Conservation (phyloP, 2,797 vertebrate species). For the Okamejei kenojei region DNA sequence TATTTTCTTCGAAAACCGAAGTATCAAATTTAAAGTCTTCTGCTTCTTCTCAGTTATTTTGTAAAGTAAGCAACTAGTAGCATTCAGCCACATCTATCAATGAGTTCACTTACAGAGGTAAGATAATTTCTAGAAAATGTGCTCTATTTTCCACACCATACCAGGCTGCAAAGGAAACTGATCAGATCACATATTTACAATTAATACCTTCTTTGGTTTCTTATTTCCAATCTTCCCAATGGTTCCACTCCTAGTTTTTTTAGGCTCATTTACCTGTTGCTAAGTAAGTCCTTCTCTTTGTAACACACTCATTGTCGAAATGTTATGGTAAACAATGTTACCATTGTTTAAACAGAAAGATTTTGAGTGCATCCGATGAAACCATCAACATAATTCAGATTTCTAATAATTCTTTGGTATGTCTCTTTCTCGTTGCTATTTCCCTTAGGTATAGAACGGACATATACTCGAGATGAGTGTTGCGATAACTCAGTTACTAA, state of each 20-base stretch:
- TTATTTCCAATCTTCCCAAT: background rate
- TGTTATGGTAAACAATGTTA: background rate
- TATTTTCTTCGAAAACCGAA: background rate
- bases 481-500: background rate
- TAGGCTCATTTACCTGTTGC: background rate
- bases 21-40: background rate
- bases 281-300: background rate
- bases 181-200: background rate
- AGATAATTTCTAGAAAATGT: background rate
- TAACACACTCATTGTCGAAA: background rate
- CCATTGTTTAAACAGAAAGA: background rate
- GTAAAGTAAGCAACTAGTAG: background rate
- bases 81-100: background rate
- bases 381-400: background rate
- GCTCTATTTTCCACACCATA: background rate
- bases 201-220: background rate
- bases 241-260: background rate
- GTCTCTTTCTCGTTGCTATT: background rate
- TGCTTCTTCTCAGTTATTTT: background rate
- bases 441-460: background rate
- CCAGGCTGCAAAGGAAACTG: background rate
- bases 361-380: background rate
- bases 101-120: background rate
- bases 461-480: background rate
- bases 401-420: background rate